Evolutionary conservation across 2,113 vertebrate species (phyloP), one percentile per base, ranked within the genome.

Genomic region (Platichthys flesus): DNA sequence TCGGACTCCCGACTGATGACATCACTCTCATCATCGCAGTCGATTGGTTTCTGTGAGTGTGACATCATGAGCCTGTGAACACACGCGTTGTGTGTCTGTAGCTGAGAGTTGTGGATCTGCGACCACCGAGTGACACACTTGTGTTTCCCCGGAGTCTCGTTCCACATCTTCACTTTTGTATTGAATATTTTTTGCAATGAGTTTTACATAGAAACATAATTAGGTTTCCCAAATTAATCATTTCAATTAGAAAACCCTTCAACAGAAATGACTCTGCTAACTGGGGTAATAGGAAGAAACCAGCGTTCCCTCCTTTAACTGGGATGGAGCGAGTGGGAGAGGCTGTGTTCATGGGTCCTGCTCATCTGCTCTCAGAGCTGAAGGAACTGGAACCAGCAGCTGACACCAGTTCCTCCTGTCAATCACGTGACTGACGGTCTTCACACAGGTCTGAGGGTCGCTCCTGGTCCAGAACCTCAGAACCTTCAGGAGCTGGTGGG

Each of bases 1-100:
- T 99, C 10, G 98, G 98, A 60, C 94, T 99, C 87, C 98, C 98
- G 47, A 99, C 98, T 3, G 97, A 98, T 75, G 98, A 99, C 92
- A 99, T 99, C 94, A 98, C 96, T 0, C 95, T 99, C 78, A 99
- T 99, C 92, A 98, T 99, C 57, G 98, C 98, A 0, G 97, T 99
- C 70, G 98, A 99, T 85, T 99, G 98, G 98, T 99, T 99, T 89
- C 93, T 99, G 98, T 99, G 90, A 97, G 98, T 98, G 13, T 21
- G 49, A 14, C 18, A 60, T 42, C 20, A 31, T 52, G 9, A 68
- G 57, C 18, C 21, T 24, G n/a, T 28, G 40, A 60, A 65, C 2
- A 49, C 4, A 51, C 49, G 8, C 5, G 16, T 2, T 6, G 51
- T n/a, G 18, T 54, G 51, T 51, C 18, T 2, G 49, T 16, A 4